These are phyloP conservation scores for Cephalopterus ornatus DNA, from an alignment of 2,113 vertebrate genomes.

Conservation along the genomic window DNA sequence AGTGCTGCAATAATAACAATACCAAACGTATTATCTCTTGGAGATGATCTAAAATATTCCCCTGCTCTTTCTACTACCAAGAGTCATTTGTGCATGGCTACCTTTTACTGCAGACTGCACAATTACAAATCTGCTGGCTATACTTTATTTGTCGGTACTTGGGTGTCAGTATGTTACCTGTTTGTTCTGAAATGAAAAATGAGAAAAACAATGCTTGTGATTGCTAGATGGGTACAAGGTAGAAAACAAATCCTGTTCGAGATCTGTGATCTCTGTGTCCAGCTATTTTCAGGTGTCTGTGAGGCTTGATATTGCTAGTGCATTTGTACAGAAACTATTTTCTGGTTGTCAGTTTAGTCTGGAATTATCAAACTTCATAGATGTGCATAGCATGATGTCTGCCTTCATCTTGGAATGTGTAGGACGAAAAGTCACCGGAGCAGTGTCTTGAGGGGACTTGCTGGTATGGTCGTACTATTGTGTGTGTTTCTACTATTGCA, in stretches of 20 bases:
- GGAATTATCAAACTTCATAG: neutral
- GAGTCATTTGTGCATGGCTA: rapidly evolving
- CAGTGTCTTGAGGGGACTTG: neutral
- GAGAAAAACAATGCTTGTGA: neutral
- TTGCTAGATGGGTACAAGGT: neutral
- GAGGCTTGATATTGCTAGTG: neutral
- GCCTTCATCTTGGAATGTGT: neutral
- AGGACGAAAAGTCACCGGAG: rapidly evolving
- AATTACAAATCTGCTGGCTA: neutral
- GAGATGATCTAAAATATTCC: neutral
- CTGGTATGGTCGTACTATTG: rapidly evolving
- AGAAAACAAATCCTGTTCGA: neutral
- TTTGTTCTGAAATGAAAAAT: neutral
- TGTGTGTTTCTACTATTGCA: neutral
- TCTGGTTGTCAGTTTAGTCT: neutral
- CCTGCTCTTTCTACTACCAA: neutral
- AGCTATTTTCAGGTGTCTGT: neutral
- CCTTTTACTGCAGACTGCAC: neutral
- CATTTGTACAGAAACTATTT: neutral
- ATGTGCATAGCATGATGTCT: rapidly evolving
- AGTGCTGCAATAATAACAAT: neutral
- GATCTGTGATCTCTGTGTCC: neutral
- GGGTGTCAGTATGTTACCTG: neutral
- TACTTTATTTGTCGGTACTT: neutral
- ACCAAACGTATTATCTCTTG: neutral